Conservation (phyloP, 2,888 invertebrate genomes). For the Elmis aenea region DNA sequence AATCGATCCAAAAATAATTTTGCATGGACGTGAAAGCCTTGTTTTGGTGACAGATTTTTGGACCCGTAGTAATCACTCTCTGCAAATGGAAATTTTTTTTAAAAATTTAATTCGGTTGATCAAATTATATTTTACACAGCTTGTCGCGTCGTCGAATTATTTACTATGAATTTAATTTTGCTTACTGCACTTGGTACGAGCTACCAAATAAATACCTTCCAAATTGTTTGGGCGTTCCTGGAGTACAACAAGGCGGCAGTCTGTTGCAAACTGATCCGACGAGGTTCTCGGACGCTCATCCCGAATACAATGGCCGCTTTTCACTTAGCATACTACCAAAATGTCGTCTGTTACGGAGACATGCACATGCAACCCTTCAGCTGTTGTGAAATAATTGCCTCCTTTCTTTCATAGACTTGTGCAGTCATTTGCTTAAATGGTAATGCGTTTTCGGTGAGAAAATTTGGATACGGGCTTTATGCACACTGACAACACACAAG, state of each 20-base stretch:
- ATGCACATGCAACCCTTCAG: conserved; percentile 21
- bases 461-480: conserved; percentile 8
- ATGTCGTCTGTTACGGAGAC: conserved; percentile 32
- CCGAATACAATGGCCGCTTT: conserved; percentile 46
- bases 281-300: conserved; percentile 24
- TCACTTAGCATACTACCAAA: conserved; percentile 45
- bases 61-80: too few species aligned
- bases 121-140: too few species aligned
- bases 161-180: too few species aligned
- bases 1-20: too few species aligned
- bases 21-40: too few species aligned
- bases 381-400: conserved; percentile 37
- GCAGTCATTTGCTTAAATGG: conserved; percentile 39
- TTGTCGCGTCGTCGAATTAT: too few species aligned
- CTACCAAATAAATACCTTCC: background rate
- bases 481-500: too few species aligned
- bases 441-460: conserved; percentile 32
- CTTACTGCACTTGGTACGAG: too few species aligned
- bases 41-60: too few species aligned
- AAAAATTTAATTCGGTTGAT: too few species aligned
- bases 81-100: too few species aligned
- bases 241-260: conserved; percentile 16
- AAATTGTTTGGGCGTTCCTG: background rate
- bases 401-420: conserved; percentile 28
- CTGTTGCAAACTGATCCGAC: conserved; percentile 20